phyloP scores from a whole-genome alignment of 2,113 vertebrate genomes.

The Opisthocomus hoazin region DNA sequence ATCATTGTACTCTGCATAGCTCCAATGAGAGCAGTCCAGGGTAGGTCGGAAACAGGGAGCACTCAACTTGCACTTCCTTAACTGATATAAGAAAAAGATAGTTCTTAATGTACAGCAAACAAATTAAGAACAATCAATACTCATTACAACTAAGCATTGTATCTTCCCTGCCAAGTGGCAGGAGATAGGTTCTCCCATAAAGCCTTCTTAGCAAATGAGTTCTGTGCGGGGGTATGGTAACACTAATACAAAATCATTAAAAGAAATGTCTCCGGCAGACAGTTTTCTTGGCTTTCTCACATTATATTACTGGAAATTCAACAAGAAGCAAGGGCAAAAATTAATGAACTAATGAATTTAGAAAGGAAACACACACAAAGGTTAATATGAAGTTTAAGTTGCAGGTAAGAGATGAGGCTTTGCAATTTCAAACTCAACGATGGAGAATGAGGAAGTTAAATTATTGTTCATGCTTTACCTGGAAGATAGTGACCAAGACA shows the following conservation, averaged over 20 bases:
- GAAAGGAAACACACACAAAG: background rate
- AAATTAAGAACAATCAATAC: background rate
- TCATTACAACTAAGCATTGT: background rate
- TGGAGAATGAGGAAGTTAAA: background rate
- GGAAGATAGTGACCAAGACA: background rate
- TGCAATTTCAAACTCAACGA: background rate
- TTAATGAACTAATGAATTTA: background rate
- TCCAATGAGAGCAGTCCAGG: background rate
- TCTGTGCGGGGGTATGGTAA: background rate
- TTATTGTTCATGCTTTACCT: background rate
- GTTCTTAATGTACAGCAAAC: background rate
- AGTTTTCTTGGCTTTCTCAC: background rate
- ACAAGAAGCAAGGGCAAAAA: background rate
- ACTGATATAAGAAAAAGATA: background rate
- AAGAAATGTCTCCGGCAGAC: background rate
- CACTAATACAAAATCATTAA: background rate
- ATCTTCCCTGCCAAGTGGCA: background rate
- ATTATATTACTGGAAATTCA: background rate
- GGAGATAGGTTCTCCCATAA: background rate
- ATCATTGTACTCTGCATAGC: background rate
- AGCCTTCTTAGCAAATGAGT: background rate
- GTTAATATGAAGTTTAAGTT: background rate
- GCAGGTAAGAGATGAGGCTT: background rate
- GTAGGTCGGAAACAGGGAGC: background rate
- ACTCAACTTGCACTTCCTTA: background rate